Conservation (phyloP, 2,113 vertebrate genomes). For the Callithrix jacchus region DNA sequence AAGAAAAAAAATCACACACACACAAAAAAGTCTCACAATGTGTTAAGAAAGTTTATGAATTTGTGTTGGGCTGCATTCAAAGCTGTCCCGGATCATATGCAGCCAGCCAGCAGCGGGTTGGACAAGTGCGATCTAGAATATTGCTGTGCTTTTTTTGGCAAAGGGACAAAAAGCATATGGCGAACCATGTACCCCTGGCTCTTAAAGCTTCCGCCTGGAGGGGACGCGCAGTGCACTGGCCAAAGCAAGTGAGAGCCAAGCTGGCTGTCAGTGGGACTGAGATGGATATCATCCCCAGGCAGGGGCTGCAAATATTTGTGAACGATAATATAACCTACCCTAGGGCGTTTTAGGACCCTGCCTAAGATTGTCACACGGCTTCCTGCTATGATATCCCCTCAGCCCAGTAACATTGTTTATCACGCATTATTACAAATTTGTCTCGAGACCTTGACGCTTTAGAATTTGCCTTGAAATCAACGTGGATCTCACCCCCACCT, state of each 20-base stretch:
- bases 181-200: background rate
- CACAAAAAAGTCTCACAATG: too few species aligned
- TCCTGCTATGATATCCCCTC: background rate
- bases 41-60: too few species aligned
- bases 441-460: background rate
- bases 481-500: background rate
- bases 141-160: background rate
- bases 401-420: background rate
- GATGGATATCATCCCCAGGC: background rate
- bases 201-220: background rate
- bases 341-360: background rate
- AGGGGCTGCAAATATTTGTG: background rate
- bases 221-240: background rate
- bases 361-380: background rate
- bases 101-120: too few species aligned
- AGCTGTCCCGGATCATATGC: too few species aligned
- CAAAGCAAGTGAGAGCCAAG: background rate
- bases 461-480: constrained; percentile 48
- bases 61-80: too few species aligned
- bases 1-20: too few species aligned
- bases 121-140: background rate
- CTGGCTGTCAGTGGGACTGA: background rate
- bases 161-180: background rate
- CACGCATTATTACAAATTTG: background rate
- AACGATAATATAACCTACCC: background rate